Evolutionary conservation across 1,140 invertebrate species (phyloP).

Genomic region (Trichonephila clavata): DNA sequence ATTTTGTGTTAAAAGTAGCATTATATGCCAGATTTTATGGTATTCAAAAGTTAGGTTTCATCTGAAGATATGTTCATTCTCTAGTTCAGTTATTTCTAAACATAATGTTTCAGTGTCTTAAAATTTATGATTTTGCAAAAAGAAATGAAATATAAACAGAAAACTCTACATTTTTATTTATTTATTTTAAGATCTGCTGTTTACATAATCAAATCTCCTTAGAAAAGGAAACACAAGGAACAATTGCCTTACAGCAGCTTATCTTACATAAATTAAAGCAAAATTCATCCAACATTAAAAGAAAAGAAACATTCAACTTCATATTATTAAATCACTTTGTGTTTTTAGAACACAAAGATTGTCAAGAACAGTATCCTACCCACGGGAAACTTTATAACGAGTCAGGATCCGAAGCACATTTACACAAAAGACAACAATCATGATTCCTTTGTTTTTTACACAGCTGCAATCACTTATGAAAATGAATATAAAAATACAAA

Average conservation of each 20-base stretch:
- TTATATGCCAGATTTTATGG: too few species aligned
- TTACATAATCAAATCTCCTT: slow-evolving; percentile 57
- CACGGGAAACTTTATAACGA: slow-evolving; percentile 39
- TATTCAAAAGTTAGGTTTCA: too few species aligned
- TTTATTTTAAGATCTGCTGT: slow-evolving; percentile 47
- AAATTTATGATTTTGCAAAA: too few species aligned
- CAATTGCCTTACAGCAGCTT: slow-evolving; percentile 15
- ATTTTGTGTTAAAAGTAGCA: too few species aligned
- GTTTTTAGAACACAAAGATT: slow-evolving; percentile 72
- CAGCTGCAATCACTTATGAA: not conserved
- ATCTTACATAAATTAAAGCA: slow-evolving; percentile 55
- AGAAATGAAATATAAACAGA: not conserved
- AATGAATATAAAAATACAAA: slow-evolving; percentile 9
- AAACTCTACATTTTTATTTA: slow-evolving; percentile 51
- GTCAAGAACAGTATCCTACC: slow-evolving; percentile 69
- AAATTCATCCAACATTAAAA: slow-evolving; percentile 46
- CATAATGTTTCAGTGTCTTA: too few species aligned
- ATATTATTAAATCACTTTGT: slow-evolving; percentile 68
- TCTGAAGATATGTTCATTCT: not conserved
- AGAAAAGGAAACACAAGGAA: slow-evolving; percentile 56
- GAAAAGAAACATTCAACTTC: slow-evolving; percentile 30
- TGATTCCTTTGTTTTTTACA: slow-evolving; percentile 28
- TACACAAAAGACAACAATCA: slow-evolving; percentile 52
- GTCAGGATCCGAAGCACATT: slow-evolving; percentile 55
- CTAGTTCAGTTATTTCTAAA: not conserved